Conservation (phyloP, 2,888 invertebrate genomes). For the Copidosoma aretas region DNA sequence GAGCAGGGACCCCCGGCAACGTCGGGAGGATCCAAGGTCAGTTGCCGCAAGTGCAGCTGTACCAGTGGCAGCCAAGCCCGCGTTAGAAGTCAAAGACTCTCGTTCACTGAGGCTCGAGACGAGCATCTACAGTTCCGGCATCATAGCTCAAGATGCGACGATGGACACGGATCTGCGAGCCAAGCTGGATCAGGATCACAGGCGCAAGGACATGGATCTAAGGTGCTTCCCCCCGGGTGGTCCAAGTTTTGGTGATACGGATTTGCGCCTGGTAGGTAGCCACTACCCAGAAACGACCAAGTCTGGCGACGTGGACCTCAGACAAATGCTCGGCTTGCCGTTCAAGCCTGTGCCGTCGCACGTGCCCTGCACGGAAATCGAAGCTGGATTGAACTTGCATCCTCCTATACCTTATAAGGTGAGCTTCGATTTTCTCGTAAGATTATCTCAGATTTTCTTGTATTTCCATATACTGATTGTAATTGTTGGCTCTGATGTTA, state of each 20-base stretch:
- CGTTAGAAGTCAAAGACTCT: constrained; percentile 38
- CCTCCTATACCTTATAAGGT: constrained; percentile 74
- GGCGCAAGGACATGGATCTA: constrained; percentile 64
- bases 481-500: not conserved
- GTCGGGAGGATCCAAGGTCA: constrained; percentile 41
- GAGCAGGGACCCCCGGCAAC: constrained; percentile 54
- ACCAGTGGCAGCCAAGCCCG: not conserved
- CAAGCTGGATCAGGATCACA: constrained; percentile 57
- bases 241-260: constrained; percentile 69
- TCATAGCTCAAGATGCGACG: constrained; percentile 53
- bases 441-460: not conserved
- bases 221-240: constrained; percentile 60
- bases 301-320: constrained; percentile 75
- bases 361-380: constrained; percentile 85
- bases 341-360: constrained; percentile 84
- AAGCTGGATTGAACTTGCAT: constrained; percentile 81
- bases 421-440: not conserved
- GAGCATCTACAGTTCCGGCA: constrained; percentile 61
- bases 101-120: constrained; percentile 52
- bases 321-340: constrained; percentile 71
- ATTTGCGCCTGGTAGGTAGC: constrained; percentile 66
- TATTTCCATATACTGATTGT: not conserved
- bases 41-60: not conserved
- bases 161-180: constrained; percentile 60
- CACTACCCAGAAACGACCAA: constrained; percentile 48